Evolutionary conservation across 1,140 invertebrate species (phyloP).

Genomic region (Drosophila elegans): DNA sequence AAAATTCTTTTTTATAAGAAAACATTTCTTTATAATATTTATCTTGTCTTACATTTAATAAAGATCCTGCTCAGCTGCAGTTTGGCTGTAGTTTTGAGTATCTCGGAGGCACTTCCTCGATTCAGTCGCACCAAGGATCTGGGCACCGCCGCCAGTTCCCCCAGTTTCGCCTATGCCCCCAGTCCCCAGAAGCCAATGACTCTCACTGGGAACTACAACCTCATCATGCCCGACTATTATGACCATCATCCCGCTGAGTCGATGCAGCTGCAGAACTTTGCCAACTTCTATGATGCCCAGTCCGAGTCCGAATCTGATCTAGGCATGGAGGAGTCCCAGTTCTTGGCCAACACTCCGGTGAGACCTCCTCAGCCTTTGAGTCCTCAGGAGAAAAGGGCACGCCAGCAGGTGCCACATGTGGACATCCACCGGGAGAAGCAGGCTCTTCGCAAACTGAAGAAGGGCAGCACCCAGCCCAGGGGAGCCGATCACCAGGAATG

Average conservation of each 20-base stretch:
- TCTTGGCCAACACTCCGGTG: constrained; percentile 52
- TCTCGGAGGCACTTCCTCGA: constrained; percentile 48
- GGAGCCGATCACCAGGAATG: constrained; percentile 59
- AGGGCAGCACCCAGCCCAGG: constrained; percentile 65
- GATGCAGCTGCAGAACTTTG: constrained; percentile 79
- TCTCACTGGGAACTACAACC: constrained; percentile 67
- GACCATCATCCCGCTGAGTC: constrained; percentile 76
- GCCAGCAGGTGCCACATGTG: constrained; percentile 51
- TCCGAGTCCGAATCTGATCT: constrained; percentile 55
- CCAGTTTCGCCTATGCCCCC: constrained; percentile 57
- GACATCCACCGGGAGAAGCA: constrained; percentile 60
- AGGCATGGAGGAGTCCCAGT: constrained; percentile 78
- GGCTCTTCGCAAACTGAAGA: constrained; percentile 61
- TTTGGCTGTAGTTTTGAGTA: constrained; percentile 18
- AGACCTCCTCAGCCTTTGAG: constrained; percentile 59
- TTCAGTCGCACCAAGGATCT: constrained; percentile 56
- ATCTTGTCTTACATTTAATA: background rate
- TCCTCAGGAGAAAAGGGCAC: constrained; percentile 49
- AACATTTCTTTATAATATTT: no score
- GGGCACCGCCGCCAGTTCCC: constrained; percentile 27
- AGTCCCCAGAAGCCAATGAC: constrained; percentile 55
- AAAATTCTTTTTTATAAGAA: no score
- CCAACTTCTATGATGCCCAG: constrained; percentile 63
- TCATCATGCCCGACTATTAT: constrained; percentile 78
- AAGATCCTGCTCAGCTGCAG: constrained; percentile 20